Base-by-base conservation (phyloP, 2,113 vertebrate genomes). In the Perca schrenkii region DNA sequence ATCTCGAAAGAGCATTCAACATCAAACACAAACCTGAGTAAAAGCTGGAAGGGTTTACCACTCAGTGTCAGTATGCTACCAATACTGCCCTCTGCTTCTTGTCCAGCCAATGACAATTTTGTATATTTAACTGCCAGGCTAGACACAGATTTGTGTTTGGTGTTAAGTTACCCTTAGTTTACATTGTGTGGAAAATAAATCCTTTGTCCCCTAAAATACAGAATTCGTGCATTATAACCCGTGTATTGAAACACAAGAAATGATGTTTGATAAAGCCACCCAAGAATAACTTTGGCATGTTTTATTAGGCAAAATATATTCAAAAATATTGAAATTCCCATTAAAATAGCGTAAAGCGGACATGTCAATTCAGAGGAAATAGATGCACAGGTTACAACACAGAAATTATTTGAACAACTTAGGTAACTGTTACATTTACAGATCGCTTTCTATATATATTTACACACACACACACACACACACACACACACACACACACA, bases 211-310 rank as follows among this genome's bases (percentile, higher is more conserved):
- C 40, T 36, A n/a, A 69, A 76, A 83, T 72, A 85, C 25, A 74
- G 4, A 80, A 57, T 46, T 85, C 70, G 63, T 83, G 46, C 81
- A 84, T 85, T 77, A 90, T 83, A 79, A 83, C 79, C 71, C 54
- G 5, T 71, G 65, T 82, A 63, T 79, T 74, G 74, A 87, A 85
- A 79, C 68, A 73, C 70, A 66, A 90, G 28, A 70, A 80, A 76
- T 70, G 47, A 57, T 49, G 57, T 85, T 66, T 76, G 57, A 91
- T 81, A 82, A 86, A 89, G 88, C 64, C 85, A 88, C 74, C 87
- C 56, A 73, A 89, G 76, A 89, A 88, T 77, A 92, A 85, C 85
- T 91, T 93, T 91, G 91, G 92, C 90, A 88, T 86, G 71, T 91
- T 93, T 90, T 83, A 87, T 89, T 88, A 91, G 58, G 88, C 79